These are phyloP conservation scores for Schizaphis graminum DNA, from an alignment of 2,888 invertebrate species.

Conservation along the genomic window DNA sequence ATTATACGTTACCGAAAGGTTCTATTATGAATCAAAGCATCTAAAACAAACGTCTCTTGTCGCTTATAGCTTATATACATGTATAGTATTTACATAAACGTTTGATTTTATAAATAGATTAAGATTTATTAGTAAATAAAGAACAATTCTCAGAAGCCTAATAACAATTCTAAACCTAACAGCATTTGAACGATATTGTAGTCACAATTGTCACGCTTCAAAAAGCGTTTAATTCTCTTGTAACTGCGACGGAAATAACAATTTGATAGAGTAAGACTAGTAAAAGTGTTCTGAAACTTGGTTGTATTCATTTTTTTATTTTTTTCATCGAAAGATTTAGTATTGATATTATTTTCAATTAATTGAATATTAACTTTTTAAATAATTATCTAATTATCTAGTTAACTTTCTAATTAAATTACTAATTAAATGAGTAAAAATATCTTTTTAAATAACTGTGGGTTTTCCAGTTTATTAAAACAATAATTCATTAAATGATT, in stretches of 20 bases:
- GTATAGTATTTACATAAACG: neutral
- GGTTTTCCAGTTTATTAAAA: neutral
- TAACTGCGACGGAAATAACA: neutral
- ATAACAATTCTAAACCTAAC: neutral
- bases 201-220: neutral
- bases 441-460: neutral
- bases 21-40: neutral
- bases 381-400: neutral
- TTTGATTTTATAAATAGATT: neutral
- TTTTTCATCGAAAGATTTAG: neutral
- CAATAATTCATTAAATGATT: neutral
- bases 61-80: neutral
- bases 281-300: neutral
- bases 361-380: neutral
- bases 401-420: neutral
- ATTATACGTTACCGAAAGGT: neutral
- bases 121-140: neutral
- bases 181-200: neutral
- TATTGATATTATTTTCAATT: no score
- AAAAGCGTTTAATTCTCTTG: neutral
- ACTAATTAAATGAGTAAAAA: neutral
- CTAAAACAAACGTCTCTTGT: neutral
- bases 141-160: neutral
- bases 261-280: neutral
- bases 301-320: neutral